Evolutionary conservation across 2,113 vertebrate species (phyloP).

Genomic region (Cheirogaleus medius): DNA sequence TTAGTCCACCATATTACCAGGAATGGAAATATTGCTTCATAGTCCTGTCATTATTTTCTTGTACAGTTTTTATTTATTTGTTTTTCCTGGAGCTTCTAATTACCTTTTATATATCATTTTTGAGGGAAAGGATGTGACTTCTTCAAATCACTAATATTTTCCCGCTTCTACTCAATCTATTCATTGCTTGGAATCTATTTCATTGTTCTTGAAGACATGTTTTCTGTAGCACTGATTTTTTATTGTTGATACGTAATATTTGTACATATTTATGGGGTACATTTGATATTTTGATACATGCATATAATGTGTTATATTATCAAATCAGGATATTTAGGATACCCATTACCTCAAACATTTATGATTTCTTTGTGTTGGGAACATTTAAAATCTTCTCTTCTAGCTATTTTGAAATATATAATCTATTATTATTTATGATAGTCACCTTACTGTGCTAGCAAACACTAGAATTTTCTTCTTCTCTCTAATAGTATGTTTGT

Average conservation of each 20-base stretch:
- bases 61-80: constrained; percentile 15
- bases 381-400: background rate
- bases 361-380: background rate
- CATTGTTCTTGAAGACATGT: background rate
- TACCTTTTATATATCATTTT: constrained; percentile 42
- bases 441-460: background rate
- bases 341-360: background rate
- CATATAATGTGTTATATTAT: background rate
- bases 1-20: background rate
- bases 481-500: background rate
- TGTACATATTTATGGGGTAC: background rate
- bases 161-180: background rate
- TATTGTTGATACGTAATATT: background rate
- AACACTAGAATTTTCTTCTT: background rate
- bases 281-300: background rate
- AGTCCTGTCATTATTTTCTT: constrained; percentile 40
- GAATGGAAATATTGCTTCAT: constrained; percentile 33
- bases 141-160: background rate
- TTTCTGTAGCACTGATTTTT: background rate
- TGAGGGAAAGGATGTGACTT: background rate
- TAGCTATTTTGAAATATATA: background rate
- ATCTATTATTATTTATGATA: background rate
- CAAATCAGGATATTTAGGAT: background rate
- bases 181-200: background rate
- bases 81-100: background rate